A percentile compares a stretch with the other conserved stretches of the same genome.
Evolutionary conservation across 2,113 vertebrate genomes (phyloP).

Genomic region (Cottus gobio): DNA sequence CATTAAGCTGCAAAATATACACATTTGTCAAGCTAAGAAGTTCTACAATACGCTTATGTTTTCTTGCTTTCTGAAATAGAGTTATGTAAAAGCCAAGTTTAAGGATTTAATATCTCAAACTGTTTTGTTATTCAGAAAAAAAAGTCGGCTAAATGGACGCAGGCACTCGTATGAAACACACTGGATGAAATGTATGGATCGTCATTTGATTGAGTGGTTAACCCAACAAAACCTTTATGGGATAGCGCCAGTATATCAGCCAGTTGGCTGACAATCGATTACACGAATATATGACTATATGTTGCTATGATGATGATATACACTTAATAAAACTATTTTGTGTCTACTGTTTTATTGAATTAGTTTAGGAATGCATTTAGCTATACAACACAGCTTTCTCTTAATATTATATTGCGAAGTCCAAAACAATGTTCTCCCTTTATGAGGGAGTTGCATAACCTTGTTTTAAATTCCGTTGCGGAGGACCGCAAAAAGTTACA

Average conservation of each 20-base stretch:
- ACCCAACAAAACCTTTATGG: conserved; percentile 11
- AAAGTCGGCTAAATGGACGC: conserved; percentile 2
- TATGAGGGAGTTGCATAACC: neutral
- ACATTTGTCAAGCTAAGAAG: conserved; percentile 11
- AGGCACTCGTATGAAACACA: neutral
- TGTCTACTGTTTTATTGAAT: too few relatives aligned
- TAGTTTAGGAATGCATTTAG: too few relatives aligned
- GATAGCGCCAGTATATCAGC: neutral
- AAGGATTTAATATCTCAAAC: neutral
- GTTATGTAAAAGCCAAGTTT: neutral
- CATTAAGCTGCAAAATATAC: conserved; percentile 18
- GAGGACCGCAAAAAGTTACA: neutral
- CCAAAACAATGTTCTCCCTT: neutral
- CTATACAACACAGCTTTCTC: too few relatives aligned
- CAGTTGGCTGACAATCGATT: neutral
- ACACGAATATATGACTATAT: too few relatives aligned
- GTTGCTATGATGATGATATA: too few relatives aligned
- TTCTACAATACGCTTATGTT: neutral
- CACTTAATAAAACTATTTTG: too few relatives aligned
- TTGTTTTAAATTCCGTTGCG: neutral
- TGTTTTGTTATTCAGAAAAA: neutral
- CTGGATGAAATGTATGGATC: neutral
- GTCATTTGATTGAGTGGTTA: neutral
- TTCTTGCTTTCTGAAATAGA: neutral
- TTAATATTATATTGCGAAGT: too few relatives aligned